A percentile compares a stretch with the other conserved stretches of the same genome.
phyloP scores from a whole-genome alignment of 2,113 vertebrate species.

The Anoplopoma fimbria region DNA sequence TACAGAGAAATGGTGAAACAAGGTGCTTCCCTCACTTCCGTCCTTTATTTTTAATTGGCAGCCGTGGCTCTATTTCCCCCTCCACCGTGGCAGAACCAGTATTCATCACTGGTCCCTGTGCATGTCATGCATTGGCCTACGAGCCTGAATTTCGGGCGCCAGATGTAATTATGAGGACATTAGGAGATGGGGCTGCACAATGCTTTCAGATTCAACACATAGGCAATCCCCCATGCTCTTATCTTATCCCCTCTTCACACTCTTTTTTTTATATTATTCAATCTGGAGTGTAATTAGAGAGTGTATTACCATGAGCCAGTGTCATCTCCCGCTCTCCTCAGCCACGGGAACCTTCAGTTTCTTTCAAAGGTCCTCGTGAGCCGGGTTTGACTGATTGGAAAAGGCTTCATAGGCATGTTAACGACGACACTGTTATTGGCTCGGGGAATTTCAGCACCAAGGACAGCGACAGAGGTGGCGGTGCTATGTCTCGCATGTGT shows the following conservation, averaged over 20 bases:
- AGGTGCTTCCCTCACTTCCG: conserved; percentile 65
- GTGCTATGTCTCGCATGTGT: conserved; percentile 6
- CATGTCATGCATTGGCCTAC: not conserved
- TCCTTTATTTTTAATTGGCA: conserved; percentile 67
- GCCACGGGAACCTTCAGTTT: conserved; percentile 31
- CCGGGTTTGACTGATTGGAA: conserved; percentile 36
- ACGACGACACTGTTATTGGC: conserved; percentile 44
- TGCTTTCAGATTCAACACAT: conserved; percentile 42
- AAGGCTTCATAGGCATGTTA: conserved; percentile 24
- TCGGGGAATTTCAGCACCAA: conserved; percentile 59
- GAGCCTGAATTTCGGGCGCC: conserved; percentile 6
- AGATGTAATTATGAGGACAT: conserved; percentile 61
- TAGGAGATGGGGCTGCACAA: conserved; percentile 31
- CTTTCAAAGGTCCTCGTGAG: conserved; percentile 6
- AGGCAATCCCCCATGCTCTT: conserved; percentile 15
- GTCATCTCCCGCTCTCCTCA: conserved; percentile 1
- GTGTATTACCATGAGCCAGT: conserved; percentile 23
- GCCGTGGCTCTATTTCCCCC: conserved; percentile 38
- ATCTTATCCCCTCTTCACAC: conserved; percentile 31
- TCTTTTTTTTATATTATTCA: conserved; percentile 54
- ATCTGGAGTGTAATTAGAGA: conserved; percentile 58
- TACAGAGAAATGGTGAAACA: conserved; percentile 47
- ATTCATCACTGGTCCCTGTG: conserved; percentile 34
- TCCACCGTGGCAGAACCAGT: conserved; percentile 7
- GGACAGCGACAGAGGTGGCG: conserved; percentile 24